phyloP scores from a whole-genome alignment of 2,797 vertebrate genomes.

The Acipenser ruthenus region DNA sequence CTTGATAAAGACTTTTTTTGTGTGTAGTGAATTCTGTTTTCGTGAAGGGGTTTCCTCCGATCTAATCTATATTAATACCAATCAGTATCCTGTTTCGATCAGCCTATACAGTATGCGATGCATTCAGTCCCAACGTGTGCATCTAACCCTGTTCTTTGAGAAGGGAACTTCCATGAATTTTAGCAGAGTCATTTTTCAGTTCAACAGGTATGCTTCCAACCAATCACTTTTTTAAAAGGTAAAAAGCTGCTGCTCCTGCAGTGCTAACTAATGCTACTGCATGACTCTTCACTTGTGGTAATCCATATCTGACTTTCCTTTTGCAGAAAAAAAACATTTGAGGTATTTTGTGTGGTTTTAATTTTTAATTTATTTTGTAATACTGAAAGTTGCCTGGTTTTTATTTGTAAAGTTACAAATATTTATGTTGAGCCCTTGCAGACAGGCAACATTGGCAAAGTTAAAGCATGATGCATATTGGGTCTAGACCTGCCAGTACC shows the following conservation, averaged over 20 bases:
- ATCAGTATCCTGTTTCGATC: no score
- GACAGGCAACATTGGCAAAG: constrained; percentile 94
- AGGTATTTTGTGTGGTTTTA: constrained; percentile 18
- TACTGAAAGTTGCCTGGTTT: constrained; percentile 49
- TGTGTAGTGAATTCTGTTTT: no score
- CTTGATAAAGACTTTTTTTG: no score
- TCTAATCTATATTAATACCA: no score
- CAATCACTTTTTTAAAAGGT: no score
- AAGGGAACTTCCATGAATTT: no score
- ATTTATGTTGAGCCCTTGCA: constrained; percentile 77
- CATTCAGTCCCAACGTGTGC: no score
- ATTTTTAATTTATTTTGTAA: constrained; percentile 24
- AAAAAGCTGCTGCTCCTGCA: constrained; percentile 10
- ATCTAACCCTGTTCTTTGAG: no score
- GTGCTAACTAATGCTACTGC: constrained; percentile 25
- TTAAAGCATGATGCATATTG: constrained; percentile 70
- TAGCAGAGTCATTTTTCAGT: no score
- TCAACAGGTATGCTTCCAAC: no score
- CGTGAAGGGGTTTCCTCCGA: no score
- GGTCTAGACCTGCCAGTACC: constrained; percentile 30
- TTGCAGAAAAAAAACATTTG: constrained; percentile 15
- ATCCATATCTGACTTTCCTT: constrained; percentile 19
- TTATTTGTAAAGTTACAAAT: constrained; percentile 56
- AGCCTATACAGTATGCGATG: no score
- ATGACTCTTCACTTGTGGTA: constrained; percentile 27